Evolutionary conservation across 2,888 invertebrate species (phyloP), one percentile per base, ranked within the genome.

Genomic region (Nezara viridula): DNA sequence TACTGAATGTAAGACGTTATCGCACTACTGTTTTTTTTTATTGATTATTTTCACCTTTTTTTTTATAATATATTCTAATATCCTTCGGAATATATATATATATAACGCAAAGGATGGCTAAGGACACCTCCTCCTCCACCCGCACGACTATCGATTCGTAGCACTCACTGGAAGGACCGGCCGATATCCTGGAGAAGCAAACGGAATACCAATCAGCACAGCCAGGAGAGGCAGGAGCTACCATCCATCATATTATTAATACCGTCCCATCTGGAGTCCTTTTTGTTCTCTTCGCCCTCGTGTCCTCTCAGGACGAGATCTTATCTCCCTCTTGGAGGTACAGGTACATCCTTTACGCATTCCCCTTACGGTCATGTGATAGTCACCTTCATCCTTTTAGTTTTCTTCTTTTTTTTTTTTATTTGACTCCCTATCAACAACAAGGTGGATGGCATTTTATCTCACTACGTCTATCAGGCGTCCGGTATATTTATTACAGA

Each of bases 161-260:
- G 14, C 27, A 27, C 27, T 2, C 44, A 12, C 14, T 5, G 27
- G n/a, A 14, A 60, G 60, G 16, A 27, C 27, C 27, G 10, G 16
- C 1, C 60, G 60, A 60, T 60, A 60, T 27, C 60, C 60, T 14
- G 60, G n/a, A 60, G 60, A 16, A 60, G 27, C 60, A 21, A 27
- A 27, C 60, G 40, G 77, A 77, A 77, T 77, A 77, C 40, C 40
- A 77, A 77, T 77, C 77, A 77, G 77, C 40, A 77, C 40, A 40
- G 24, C n/a, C n/a, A n/a, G n/a, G n/a, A n/a, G n/a, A n/a, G n/a
- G n/a, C n/a, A n/a, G 40, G 73, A 73, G 37, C 32, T 40, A 10
- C 24, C 81, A 81, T 81, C 81, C 81, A 81, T 81, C 81, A 81
- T 81, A 40, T 44, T 81, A 81, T 81, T 81, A 81, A 81, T 81